phyloP scores from a whole-genome alignment of 2,888 invertebrate genomes.

The Arrhopalites spinosus region DNA sequence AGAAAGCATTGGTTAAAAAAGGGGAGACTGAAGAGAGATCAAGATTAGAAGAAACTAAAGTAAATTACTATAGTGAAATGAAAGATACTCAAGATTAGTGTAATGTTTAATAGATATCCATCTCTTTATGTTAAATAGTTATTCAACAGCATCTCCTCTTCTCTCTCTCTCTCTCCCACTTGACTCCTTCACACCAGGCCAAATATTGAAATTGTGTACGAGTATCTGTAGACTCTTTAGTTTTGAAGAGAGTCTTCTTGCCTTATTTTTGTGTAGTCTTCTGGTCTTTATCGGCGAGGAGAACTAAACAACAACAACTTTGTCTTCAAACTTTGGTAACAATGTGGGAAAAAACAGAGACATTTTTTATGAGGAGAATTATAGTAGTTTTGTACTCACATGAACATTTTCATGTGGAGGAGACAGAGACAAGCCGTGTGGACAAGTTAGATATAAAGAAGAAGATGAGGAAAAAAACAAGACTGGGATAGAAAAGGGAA shows the following conservation, averaged over 20 bases:
- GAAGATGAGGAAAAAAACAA: too few relatives aligned
- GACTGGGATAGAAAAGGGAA: too few relatives aligned
- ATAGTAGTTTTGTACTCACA: background rate
- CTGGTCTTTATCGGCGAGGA: background rate
- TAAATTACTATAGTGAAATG: slow-evolving; percentile 1
- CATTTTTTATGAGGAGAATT: background rate
- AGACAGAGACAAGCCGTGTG: too few relatives aligned
- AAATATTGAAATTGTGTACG: too few relatives aligned
- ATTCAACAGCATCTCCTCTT: too few relatives aligned
- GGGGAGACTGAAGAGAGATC: too few relatives aligned
- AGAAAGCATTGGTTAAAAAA: slow-evolving; percentile 9
- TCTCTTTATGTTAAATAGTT: too few relatives aligned
- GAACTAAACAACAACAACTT: too few relatives aligned
- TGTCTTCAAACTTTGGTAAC: background rate
- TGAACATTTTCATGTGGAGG: background rate
- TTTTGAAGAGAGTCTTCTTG: too few relatives aligned
- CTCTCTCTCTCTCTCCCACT: background rate
- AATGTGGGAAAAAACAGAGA: background rate
- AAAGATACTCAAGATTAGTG: slow-evolving; percentile 17
- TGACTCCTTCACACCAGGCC: background rate
- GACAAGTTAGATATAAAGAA: too few relatives aligned
- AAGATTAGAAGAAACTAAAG: background rate
- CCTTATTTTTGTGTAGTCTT: too few relatives aligned
- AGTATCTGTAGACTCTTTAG: too few relatives aligned
- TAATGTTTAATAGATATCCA: slow-evolving; percentile 3